Base-by-base conservation (phyloP, 23 tunicate genomes). In the Trididemnum clinides region DNA sequence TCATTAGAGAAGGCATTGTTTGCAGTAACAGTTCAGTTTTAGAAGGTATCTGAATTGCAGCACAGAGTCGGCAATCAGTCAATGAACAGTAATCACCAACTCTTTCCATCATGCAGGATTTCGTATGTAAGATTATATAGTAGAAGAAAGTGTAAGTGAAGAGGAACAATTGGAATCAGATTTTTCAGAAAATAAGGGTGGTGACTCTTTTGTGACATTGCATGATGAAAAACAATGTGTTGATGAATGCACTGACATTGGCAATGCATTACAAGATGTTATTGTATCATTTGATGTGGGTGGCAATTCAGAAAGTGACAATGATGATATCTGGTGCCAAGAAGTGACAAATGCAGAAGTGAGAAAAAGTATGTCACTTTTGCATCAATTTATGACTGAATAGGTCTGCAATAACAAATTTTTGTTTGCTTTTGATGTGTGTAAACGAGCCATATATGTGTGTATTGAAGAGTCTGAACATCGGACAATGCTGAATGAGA, bases 71-170 rank as follows among this genome's bases (percentile, higher is more conserved):
- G 77, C 7, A 7, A 10, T 20, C 19, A 12, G 77, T 71, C 19
- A 28, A 28, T 23, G 7, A 71, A 32, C 38, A 33, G 30, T 21
- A 71, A 23, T 71, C 39, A 12, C 36, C 19, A 71, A 71, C 38
- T 71, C 37, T 33, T 71, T 32, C 39, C 77, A 23, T 10, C 77
- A 71, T 71, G 77, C 77, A 31, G 77, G 77, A 32, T 71, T 71
- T 31, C 70, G n/a, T 18, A 22, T 22, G 70, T 20, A 44, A 44
- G 54, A 44, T 15, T 12, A 62, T 23, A 62, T 23, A 62, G 26
- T n/a, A 21, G 70, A 62, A 62, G 70, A 20, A 62, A 62, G 27
- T 62, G 70, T 5, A 62, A 22, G 27, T 20, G 70, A 18, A 62
- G 70, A 62, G 27, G 70, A 62, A 44, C 54, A 44, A 10, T 44